A percentile compares a stretch with the other conserved stretches of the same genome.
Evolutionary conservation across 2,113 vertebrate species (phyloP).

Genomic region (Antennarius striatus): DNA sequence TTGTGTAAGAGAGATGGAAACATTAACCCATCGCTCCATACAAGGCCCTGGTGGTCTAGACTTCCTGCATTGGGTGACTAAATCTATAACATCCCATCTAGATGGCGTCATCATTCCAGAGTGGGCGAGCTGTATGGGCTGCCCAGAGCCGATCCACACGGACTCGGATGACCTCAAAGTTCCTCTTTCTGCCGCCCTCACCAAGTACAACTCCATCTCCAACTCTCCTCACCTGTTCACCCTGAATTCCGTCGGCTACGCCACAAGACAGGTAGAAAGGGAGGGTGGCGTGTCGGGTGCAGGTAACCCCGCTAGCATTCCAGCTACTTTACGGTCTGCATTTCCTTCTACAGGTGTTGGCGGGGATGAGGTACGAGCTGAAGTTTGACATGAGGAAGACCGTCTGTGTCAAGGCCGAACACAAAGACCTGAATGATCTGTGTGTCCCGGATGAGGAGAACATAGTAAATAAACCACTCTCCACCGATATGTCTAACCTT

Average conservation of each 20-base stretch:
- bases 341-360: conserved; percentile 80
- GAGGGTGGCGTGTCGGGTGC: neutral
- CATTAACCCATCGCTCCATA: conserved; percentile 23
- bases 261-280: conserved; percentile 83
- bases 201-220: conserved; percentile 78
- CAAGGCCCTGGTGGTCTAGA: conserved; percentile 37
- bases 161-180: conserved; percentile 70
- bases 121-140: conserved; percentile 78
- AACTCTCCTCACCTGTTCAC: conserved; percentile 73
- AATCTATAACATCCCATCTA: conserved; percentile 30
- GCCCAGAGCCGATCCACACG: conserved; percentile 65
- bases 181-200: conserved; percentile 73
- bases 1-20: conserved; percentile 40
- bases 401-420: conserved; percentile 84
- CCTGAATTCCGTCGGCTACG: conserved; percentile 67
- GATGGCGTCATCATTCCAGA: conserved; percentile 15
- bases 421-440: conserved; percentile 75
- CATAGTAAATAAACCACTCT: conserved; percentile 70
- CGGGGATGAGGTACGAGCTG: conserved; percentile 82
- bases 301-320: neutral
- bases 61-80: no score
- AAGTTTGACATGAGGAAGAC: conserved; percentile 82
- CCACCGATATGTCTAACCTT: neutral
- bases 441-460: conserved; percentile 70
- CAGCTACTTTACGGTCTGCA: neutral